phyloP scores from a whole-genome alignment of 1,140 invertebrate genomes.

The Heliothis subflexa region DNA sequence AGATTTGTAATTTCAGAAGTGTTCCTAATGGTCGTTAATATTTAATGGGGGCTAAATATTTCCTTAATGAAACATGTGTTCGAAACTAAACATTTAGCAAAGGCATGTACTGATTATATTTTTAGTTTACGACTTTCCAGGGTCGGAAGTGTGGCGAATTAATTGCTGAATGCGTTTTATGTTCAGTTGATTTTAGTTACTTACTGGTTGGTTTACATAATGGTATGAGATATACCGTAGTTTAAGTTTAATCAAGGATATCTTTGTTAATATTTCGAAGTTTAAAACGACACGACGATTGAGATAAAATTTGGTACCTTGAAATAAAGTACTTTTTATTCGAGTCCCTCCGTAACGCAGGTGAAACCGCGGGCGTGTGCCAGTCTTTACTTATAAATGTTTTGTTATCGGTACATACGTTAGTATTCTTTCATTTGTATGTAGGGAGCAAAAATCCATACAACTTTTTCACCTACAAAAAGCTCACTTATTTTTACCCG shows the following conservation, averaged over 20 bases:
- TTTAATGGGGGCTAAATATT: background rate
- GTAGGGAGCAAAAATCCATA: no score
- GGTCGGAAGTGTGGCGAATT: background rate
- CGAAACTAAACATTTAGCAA: slow-evolving; percentile 20
- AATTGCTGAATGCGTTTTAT: slow-evolving; percentile 5
- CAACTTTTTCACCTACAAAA: no score
- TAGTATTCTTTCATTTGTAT: no score
- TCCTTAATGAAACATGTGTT: slow-evolving; percentile 20
- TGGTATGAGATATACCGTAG: background rate
- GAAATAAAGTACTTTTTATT: background rate
- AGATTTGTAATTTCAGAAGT: background rate
- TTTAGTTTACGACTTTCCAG: slow-evolving; percentile 8
- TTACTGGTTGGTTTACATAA: background rate
- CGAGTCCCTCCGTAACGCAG: no score
- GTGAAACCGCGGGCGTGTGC: no score
- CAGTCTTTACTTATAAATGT: no score
- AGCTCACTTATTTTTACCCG: no score
- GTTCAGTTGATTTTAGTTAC: background rate
- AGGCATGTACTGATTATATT: background rate
- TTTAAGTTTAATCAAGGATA: no score
- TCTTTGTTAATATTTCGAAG: no score
- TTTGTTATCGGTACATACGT: no score
- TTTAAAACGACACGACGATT: background rate
- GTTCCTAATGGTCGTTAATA: background rate
- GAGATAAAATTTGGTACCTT: background rate